Base-by-base conservation (phyloP, 2,797 vertebrate species). In the Fringilla coelebs region DNA sequence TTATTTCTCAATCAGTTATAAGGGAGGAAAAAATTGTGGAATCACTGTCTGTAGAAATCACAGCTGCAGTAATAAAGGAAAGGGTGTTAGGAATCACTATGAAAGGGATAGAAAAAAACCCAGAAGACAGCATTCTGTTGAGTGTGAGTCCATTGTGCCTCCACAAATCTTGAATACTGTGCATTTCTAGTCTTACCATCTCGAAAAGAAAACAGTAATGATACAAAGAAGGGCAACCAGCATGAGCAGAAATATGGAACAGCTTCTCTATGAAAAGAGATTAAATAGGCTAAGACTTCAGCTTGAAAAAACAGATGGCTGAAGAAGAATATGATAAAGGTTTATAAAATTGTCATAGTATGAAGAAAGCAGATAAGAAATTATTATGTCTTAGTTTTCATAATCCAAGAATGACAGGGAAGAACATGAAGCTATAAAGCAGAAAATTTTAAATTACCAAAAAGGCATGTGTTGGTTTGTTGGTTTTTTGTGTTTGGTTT, bases 201-300 rank as follows among this genome's bases (percentile, higher is more conserved):
- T 78, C 54, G 72, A 51, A 93, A 88, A 90, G 38, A 51, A 72
- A 86, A 72, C 5, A 72, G 24, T 38, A 54, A 29, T 49, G 57
- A 90, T 36, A 86, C 28, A 72, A 91, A 94, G 61, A 95, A 90
- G 13, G 80, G 25, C 41, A 72, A 62, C 28, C 21, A 68, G 48
- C 70, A 75, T 72, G 55, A 92, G 62, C 55, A 84, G 84, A 93
- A 94, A 90, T 84, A 54, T 16, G 20, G 76, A 93, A 84, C 80
- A 78, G 61, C 82, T 88, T 91, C 52, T 88, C 45, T 71, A 16
- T 67, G 88, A 67, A 74, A 82, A 95, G 68, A 74, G 70, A 91
- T 96, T 88, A 90, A 90, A 90, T 72, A 86, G 67, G 31, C 49
- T 88, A 77, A 85, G 77, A 46, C 72, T 88, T 93, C 49, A 90